Percentiles rank a stretch among this genome's conserved stretches.
phyloP scores from a whole-genome alignment of 2,113 vertebrate species.

The Taurulus bubalis region DNA sequence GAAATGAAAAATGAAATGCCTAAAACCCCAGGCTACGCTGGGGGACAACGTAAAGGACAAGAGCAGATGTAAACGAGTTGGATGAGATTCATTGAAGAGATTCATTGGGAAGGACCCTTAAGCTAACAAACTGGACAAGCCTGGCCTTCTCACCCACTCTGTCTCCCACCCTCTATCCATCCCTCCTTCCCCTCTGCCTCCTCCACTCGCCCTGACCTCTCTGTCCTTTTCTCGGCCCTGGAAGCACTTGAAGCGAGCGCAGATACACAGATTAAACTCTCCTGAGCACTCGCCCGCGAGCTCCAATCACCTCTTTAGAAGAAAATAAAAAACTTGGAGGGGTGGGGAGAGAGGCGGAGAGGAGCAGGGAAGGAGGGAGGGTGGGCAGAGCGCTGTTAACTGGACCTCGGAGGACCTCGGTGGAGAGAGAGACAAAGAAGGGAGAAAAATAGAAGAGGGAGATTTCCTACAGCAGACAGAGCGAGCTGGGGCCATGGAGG shows the following conservation, averaged over 20 bases:
- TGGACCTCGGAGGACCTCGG: slow-evolving; percentile 64
- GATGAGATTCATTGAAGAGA: slow-evolving; percentile 25
- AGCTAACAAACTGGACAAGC: slow-evolving; percentile 55
- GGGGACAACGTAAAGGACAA: slow-evolving; percentile 52
- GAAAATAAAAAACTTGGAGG: slow-evolving; percentile 67
- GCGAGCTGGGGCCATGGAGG: slow-evolving; percentile 41
- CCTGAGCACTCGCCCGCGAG: slow-evolving; percentile 68
- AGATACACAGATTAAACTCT: slow-evolving; percentile 82
- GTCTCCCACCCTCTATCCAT: slow-evolving; percentile 37
- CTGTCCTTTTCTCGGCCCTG: slow-evolving; percentile 72
- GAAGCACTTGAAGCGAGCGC: slow-evolving; percentile 77
- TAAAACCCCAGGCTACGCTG: slow-evolving; percentile 34
- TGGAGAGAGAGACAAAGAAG: slow-evolving; percentile 39
- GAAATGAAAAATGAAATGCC: slow-evolving; percentile 32
- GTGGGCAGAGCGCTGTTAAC: slow-evolving; percentile 35
- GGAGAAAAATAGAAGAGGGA: slow-evolving; percentile 20
- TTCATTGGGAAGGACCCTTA: slow-evolving; percentile 41
- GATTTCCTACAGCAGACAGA: slow-evolving; percentile 59
- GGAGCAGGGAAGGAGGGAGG: not conserved
- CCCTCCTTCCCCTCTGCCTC: slow-evolving; percentile 34
- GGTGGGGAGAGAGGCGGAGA: slow-evolving; percentile 13
- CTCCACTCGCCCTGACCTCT: slow-evolving; percentile 74
- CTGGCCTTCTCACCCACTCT: slow-evolving; percentile 39
- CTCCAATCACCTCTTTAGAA: slow-evolving; percentile 77
- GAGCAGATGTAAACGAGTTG: slow-evolving; percentile 24